Evolutionary conservation across 1,140 invertebrate genomes (phyloP).

Genomic region (Metaphire vulgaris): DNA sequence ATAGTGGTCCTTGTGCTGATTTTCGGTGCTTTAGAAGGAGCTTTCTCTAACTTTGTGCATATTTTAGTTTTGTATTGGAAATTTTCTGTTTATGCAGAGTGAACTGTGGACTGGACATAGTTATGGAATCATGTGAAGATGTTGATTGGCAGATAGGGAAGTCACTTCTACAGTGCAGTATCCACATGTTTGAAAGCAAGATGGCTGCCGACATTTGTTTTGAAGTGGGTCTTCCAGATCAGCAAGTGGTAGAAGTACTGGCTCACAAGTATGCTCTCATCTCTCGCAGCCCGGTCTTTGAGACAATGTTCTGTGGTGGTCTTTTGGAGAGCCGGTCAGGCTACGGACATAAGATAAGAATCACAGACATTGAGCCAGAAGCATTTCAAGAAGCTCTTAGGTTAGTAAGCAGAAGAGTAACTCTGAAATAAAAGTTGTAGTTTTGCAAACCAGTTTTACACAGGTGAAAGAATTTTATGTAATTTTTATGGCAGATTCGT

Average conservation of each 20-base stretch:
- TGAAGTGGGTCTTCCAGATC: background rate
- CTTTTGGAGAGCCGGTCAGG: background rate
- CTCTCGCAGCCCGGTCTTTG: slow-evolving; percentile 23
- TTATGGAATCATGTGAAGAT: background rate
- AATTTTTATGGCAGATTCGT: too few species aligned
- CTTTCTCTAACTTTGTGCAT: too few species aligned
- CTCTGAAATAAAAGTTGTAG: too few species aligned
- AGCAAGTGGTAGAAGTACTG: background rate
- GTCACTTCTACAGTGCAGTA: slow-evolving; percentile 5
- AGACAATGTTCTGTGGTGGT: slow-evolving; percentile 19
- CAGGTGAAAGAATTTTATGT: too few species aligned
- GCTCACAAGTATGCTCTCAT: slow-evolving; percentile 25
- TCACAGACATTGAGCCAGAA: slow-evolving; percentile 17
- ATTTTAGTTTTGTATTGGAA: too few species aligned
- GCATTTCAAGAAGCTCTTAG: slow-evolving; percentile 13
- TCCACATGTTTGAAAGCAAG: slow-evolving; percentile 23
- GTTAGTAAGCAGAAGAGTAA: too few species aligned
- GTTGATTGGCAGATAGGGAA: slow-evolving; percentile 22
- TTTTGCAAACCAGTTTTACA: too few species aligned
- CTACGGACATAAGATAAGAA: background rate
- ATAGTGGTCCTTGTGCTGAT: too few species aligned
- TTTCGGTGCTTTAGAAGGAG: too few species aligned
- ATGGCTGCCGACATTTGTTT: slow-evolving; percentile 13
- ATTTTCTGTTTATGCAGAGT: too few species aligned
- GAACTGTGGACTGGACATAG: too few species aligned